phyloP scores from a whole-genome alignment of 2,113 vertebrate genomes.

The Narcine bancroftii region DNA sequence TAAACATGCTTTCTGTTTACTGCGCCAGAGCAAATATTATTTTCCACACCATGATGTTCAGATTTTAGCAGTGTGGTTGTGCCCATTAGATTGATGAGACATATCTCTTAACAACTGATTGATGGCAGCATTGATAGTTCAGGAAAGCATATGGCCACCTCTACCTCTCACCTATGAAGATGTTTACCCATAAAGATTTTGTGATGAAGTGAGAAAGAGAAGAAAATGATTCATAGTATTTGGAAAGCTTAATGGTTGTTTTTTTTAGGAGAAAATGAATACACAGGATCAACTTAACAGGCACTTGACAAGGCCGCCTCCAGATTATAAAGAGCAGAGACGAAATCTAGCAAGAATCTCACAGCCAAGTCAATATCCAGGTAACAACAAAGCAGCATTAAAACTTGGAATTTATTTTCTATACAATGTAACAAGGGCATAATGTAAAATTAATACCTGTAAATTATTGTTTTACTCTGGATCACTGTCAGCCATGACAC shows the following conservation, averaged over 20 bases:
- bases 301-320: constrained; percentile 83
- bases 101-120: not conserved
- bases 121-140: not conserved
- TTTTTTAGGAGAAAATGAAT: constrained; percentile 72
- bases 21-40: not conserved
- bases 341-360: constrained; percentile 65
- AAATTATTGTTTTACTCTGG: not conserved
- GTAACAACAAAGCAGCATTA: constrained; percentile 49
- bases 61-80: not conserved
- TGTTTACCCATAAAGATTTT: not conserved
- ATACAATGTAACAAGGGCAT: not conserved
- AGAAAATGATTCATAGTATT: no score
- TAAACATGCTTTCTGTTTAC: not conserved
- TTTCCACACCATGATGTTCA: not conserved
- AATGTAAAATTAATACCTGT: not conserved
- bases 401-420: not conserved
- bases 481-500: not conserved
- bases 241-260: not conserved
- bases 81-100: not conserved
- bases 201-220: not conserved
- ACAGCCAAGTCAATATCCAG: constrained; percentile 65
- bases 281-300: constrained; percentile 80
- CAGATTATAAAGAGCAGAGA: constrained; percentile 88
- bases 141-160: not conserved
- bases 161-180: not conserved